phyloP scores from a whole-genome alignment of 2,888 invertebrate species.

The Chouioia cunea region DNA sequence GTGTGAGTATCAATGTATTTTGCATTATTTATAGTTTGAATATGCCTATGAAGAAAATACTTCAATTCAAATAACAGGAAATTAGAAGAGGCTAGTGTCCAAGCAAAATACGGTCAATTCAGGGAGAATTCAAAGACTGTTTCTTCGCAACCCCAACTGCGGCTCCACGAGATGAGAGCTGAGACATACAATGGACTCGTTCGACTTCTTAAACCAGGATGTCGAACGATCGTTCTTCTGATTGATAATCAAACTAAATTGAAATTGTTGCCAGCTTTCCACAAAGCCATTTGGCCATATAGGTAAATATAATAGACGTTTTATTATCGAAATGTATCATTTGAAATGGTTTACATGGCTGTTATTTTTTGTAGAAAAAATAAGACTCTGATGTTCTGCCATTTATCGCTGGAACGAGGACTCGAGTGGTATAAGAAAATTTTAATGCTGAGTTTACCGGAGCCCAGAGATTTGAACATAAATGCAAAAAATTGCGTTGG shows the following conservation, averaged over 20 bases:
- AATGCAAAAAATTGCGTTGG: constrained; percentile 98
- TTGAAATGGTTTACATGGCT: no score
- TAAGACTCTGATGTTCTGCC: constrained; percentile 95
- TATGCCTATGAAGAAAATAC: constrained; percentile 19
- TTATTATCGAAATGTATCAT: no score
- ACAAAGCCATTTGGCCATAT: constrained; percentile 95
- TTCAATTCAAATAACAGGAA: constrained; percentile 64
- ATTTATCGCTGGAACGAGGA: constrained; percentile 92
- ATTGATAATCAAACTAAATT: constrained; percentile 90
- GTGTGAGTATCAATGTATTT: constrained; percentile 71
- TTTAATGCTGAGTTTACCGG: constrained; percentile 87
- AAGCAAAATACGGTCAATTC: constrained; percentile 69
- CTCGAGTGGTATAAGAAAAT: constrained; percentile 94
- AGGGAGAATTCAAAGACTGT: constrained; percentile 69
- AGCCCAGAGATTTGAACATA: constrained; percentile 85
- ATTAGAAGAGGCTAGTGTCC: constrained; percentile 74
- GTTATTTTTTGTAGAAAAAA: constrained; percentile 77
- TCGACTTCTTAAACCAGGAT: constrained; percentile 92
- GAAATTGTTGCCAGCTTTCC: constrained; percentile 90
- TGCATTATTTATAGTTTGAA: constrained; percentile 8
- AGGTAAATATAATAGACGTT: constrained; percentile 74
- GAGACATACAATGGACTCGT: constrained; percentile 97
- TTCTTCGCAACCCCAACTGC: constrained; percentile 75
- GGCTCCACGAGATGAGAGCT: constrained; percentile 90
- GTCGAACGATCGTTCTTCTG: constrained; percentile 90